These are phyloP conservation scores for Streptopelia turtur DNA, from an alignment of 2,797 vertebrate species.

Conservation along the genomic window DNA sequence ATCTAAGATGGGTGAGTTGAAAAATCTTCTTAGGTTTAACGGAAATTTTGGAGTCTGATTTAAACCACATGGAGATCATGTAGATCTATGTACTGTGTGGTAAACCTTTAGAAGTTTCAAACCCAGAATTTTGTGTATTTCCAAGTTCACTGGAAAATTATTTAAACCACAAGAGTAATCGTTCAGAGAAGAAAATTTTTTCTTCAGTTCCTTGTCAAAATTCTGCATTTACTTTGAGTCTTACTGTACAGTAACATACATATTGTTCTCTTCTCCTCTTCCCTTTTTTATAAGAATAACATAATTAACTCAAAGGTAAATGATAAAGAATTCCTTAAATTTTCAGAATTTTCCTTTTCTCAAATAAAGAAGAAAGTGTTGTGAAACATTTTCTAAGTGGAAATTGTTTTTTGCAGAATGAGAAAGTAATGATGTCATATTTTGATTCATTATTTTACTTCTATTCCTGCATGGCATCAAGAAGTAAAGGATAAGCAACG, in stretches of 20 bases:
- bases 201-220: neutral
- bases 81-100: neutral
- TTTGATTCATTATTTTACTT: neutral
- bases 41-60: neutral
- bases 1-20: neutral
- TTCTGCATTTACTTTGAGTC: neutral
- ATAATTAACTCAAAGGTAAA: neutral
- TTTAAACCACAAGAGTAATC: neutral
- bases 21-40: neutral
- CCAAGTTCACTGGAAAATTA: neutral
- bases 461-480: neutral
- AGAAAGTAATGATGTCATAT: neutral
- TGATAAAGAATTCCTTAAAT: neutral
- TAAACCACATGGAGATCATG: neutral
- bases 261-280: neutral
- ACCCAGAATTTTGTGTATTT: neutral
- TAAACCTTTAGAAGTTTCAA: neutral
- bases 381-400: neutral
- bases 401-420: neutral
- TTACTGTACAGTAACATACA: fast-evolving
- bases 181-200: neutral
- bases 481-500: neutral
- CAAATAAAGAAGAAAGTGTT: neutral
- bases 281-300: neutral
- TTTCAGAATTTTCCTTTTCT: neutral